Percentiles rank a stretch among this genome's conserved stretches.
Evolutionary conservation across 2,888 invertebrate genomes (phyloP).

Genomic region (Xestia ashworthii): DNA sequence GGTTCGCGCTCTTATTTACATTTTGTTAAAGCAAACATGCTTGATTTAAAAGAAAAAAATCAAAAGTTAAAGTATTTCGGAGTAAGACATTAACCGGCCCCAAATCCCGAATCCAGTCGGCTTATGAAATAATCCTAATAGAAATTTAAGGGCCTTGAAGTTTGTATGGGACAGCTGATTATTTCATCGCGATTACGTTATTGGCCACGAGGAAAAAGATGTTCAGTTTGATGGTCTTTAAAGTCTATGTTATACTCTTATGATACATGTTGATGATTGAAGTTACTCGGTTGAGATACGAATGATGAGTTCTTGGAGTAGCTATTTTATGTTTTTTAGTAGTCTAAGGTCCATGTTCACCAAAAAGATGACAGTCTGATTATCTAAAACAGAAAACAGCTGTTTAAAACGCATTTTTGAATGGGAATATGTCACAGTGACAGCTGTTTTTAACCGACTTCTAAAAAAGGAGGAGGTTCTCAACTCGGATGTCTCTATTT

Average conservation of each 20-base stretch:
- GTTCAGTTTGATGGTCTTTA: not conserved
- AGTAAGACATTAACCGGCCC: not conserved
- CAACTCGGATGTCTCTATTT: too few relatives aligned
- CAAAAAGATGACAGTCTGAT: too few relatives aligned
- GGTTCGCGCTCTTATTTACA: too few relatives aligned
- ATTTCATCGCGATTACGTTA: not conserved
- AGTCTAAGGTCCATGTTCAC: too few relatives aligned
- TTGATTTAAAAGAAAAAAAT: too few relatives aligned
- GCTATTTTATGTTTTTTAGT: not conserved
- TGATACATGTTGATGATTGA: not conserved
- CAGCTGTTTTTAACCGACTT: too few relatives aligned
- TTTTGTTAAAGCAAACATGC: too few relatives aligned
- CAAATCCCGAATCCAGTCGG: not conserved
- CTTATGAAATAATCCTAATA: not conserved
- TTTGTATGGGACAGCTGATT: not conserved
- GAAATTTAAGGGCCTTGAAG: not conserved
- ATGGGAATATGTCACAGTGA: too few relatives aligned
- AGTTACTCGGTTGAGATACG: not conserved
- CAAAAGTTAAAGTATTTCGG: not conserved
- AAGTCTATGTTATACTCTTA: not conserved
- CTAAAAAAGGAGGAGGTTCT: too few relatives aligned
- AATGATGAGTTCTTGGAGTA: not conserved
- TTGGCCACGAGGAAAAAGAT: not conserved
- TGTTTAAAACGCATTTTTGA: too few relatives aligned
- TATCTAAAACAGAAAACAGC: too few relatives aligned